Conservation (phyloP, 2,797 vertebrate species). For the Malurus leucopterus region DNA sequence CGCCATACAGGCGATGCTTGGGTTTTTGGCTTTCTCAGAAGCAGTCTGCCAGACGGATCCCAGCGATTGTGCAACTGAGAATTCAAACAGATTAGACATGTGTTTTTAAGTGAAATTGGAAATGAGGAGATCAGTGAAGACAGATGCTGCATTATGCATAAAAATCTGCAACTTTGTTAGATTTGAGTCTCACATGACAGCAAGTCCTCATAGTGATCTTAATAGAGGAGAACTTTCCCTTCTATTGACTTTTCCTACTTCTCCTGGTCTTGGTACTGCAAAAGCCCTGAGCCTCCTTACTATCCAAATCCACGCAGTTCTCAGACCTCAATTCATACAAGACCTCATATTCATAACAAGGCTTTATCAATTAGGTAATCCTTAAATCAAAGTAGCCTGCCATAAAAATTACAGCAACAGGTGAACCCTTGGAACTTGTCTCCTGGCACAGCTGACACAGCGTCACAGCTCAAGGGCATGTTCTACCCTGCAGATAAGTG, state of each 20-base stretch:
- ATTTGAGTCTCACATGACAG: neutral
- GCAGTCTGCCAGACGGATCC: neutral
- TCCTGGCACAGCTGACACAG: neutral
- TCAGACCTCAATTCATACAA: neutral
- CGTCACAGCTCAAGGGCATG: neutral
- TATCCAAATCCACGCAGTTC: neutral
- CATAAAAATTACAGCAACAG: neutral
- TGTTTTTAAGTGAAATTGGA: constrained; percentile 38
- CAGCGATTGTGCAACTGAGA: constrained; percentile 2
- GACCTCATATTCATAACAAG: neutral
- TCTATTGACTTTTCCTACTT: neutral
- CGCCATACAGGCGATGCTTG: neutral
- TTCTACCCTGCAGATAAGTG: neutral
- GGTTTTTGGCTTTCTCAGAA: neutral
- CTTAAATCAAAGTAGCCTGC: neutral
- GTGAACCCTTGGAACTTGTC: neutral
- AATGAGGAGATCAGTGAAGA: constrained; percentile 24
- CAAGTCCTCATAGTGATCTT: neutral
- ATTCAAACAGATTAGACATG: constrained; percentile 27
- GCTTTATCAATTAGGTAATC: neutral
- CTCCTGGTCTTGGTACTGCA: neutral
- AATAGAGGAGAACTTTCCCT: neutral
- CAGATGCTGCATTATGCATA: constrained; percentile 11
- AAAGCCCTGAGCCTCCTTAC: neutral
- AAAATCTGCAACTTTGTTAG: constrained; percentile 22